A percentile compares a stretch with the other conserved stretches of the same genome.
Evolutionary conservation across 92 coral and sea anemone species (phyloP).

Genomic region (Phenganax subtilis): DNA sequence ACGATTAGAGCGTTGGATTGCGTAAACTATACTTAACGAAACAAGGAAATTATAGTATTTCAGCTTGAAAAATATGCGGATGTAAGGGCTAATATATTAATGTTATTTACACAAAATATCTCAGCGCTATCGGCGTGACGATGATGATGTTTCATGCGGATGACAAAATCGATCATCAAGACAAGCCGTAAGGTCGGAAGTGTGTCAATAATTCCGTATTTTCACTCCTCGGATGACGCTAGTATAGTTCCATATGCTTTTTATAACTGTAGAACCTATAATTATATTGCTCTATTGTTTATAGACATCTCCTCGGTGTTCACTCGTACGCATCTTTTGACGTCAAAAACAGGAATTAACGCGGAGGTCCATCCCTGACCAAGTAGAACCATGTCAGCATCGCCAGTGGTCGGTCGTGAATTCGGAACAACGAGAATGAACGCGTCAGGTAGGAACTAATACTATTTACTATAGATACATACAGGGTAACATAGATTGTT

Average conservation of each 20-base stretch:
- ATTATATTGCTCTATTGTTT: constrained; percentile 39
- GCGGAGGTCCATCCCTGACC: neutral
- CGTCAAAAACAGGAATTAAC: constrained; percentile 33
- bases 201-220: neutral
- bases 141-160: neutral
- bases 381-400: neutral
- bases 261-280: constrained; percentile 2
- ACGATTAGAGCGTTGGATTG: no score
- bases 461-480: neutral
- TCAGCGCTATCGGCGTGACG: constrained; percentile 17
- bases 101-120: constrained; percentile 39
- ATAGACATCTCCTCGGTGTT: constrained; percentile 21
- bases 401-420: neutral
- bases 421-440: neutral
- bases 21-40: no score
- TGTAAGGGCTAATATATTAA: constrained; percentile 39
- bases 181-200: neutral
- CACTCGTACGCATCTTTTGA: constrained; percentile 19
- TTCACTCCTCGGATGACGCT: neutral
- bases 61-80: constrained; percentile 30
- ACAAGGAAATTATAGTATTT: neutral
- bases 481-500: no score
- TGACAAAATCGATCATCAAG: neutral
- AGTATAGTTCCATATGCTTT: neutral
- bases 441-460: constrained; percentile 16